Evolutionary conservation across 2,113 vertebrate species (phyloP).

Genomic region (Salminus brasiliensis): DNA sequence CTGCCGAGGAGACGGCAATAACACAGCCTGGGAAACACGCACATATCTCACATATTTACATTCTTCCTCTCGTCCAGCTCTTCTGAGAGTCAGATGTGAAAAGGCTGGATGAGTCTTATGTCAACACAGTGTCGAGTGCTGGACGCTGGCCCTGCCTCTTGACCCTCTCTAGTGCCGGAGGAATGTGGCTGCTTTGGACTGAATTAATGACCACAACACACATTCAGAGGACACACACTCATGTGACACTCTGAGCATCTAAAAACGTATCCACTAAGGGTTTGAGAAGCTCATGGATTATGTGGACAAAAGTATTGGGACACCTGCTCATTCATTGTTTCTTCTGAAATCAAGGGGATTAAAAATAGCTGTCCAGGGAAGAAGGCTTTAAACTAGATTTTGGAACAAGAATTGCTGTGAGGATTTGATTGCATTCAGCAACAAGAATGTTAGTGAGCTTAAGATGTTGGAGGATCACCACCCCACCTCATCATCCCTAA

Average conservation of each 20-base stretch:
- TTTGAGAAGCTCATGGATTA: neutral
- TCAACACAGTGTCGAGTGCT: conserved; percentile 50
- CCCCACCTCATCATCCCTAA: too few relatives aligned
- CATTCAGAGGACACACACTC: neutral
- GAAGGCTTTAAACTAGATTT: too few relatives aligned
- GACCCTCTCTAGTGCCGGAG: conserved; percentile 41
- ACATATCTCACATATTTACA: conserved; percentile 21
- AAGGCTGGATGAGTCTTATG: conserved; percentile 56
- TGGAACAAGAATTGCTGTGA: too few relatives aligned
- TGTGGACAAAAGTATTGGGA: too few relatives aligned
- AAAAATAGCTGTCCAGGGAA: too few relatives aligned
- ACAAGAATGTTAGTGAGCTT: too few relatives aligned
- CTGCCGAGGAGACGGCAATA: neutral
- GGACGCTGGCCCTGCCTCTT: conserved; percentile 23
- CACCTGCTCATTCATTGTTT: too few relatives aligned
- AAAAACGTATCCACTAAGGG: neutral
- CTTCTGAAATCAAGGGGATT: too few relatives aligned
- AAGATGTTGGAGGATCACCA: too few relatives aligned
- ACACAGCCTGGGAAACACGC: conserved; percentile 32
- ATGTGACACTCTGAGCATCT: neutral
- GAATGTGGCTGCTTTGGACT: conserved; percentile 43
- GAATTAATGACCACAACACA: neutral
- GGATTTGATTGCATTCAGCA: too few relatives aligned
- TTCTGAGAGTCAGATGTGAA: conserved; percentile 53
- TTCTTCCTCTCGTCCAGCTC: conserved; percentile 27